Evolutionary conservation across 1,140 invertebrate species (phyloP), one percentile per base, ranked within the genome.

Genomic region (Tetramorium parvispinum): DNA sequence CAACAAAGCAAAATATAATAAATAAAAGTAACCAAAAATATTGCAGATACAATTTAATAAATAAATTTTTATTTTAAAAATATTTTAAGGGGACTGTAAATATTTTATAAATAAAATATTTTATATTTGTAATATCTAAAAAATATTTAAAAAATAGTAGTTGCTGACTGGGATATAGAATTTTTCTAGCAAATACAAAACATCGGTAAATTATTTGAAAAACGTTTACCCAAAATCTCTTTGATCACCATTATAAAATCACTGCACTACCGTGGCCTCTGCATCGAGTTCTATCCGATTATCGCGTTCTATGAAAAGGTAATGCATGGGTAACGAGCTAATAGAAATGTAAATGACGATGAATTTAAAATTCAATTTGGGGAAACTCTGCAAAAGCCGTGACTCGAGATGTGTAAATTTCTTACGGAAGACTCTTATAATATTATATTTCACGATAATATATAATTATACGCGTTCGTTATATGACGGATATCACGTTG

Each of bases 321-420:
- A 75, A 85, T 85, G 86, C 73, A 87, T 78, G 86, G 43, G 24
- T 68, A 87, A 86, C 57, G 59, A 88, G 57, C 66, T 81, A 71
- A 86, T 86, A 88, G 85, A 88, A 88, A 88, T 88, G 83, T 86
- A 88, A 88, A 88, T 88, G 49, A 49, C 27, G 24, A 66, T 73
- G 11, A 86, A 88, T 86, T 86, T 88, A 73, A 86, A 86, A 88
- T 81, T 86, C 87, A 88, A 61, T 75, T 73, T 86, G 37, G 16
- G 27, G 49, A 73, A 68, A 85, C 21, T 70, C 71, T 16, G 51
- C 37, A 21, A 27, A 57, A 68, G 40, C 53, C 51, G 40, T 13
- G 24, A 16, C 3, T n/a, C 21, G 18, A 6, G 13, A 46, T 57
- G 6, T 53, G n/a, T 49, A 59, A 70, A 53, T 61, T 13, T 53